Percentiles rank a stretch among this genome's conserved stretches.
These are phyloP conservation scores for Acanthopagrus latus DNA, from an alignment of 2,797 vertebrate genomes.

Conservation along the genomic window DNA sequence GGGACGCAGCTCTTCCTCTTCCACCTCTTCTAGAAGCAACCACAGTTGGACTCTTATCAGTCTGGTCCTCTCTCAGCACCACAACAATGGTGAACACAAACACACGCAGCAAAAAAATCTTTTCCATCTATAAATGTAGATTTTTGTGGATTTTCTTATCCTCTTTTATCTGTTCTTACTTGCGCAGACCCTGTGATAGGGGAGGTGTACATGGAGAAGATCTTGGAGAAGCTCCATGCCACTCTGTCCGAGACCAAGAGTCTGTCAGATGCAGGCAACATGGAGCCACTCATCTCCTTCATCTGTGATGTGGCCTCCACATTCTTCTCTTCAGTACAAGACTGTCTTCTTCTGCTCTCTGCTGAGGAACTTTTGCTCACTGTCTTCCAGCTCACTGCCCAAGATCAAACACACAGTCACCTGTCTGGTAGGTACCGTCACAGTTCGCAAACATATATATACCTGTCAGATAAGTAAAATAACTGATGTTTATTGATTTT, in stretches of 20 bases:
- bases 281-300: constrained; percentile 91
- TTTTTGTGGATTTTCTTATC: not conserved
- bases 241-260: constrained; percentile 91
- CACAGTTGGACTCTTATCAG: constrained; percentile 93
- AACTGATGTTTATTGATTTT: constrained; percentile 10
- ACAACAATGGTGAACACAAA: constrained; percentile 87
- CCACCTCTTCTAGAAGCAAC: constrained; percentile 76
- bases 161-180: constrained; percentile 17
- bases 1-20: constrained; percentile 68
- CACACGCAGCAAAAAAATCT: not conserved
- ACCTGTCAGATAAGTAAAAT: not conserved
- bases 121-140: not conserved
- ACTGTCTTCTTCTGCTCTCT: constrained; percentile 90
- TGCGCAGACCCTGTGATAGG: constrained; percentile 91
- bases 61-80: constrained; percentile 91
- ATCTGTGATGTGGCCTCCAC: constrained; percentile 94
- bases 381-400: constrained; percentile 93
- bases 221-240: constrained; percentile 92
- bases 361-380: constrained; percentile 95
- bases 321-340: constrained; percentile 93
- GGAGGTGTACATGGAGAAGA: constrained; percentile 91
- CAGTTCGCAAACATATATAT: not conserved
- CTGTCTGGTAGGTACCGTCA: constrained; percentile 87
- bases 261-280: constrained; percentile 91
- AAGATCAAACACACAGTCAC: constrained; percentile 87